phyloP scores from a whole-genome alignment of 2,888 invertebrate species.

The Caradrina clavipalpis region DNA sequence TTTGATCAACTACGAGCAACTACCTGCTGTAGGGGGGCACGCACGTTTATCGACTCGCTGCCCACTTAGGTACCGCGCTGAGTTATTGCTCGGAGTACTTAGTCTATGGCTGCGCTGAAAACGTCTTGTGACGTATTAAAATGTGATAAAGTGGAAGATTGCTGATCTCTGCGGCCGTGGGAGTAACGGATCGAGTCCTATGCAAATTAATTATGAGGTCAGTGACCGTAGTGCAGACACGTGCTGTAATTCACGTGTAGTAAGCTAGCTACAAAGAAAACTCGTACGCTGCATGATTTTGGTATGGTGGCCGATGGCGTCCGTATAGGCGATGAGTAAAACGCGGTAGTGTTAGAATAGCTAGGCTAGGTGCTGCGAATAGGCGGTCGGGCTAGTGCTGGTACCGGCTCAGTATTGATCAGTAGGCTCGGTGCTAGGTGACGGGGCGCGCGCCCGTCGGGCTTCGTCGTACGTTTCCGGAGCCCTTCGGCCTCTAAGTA shows the following conservation, averaged over 20 bases:
- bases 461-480: conserved; percentile 81
- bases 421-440: conserved; percentile 65
- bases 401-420: conserved; percentile 77
- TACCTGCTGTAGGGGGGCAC: conserved; percentile 41
- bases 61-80: conserved; percentile 5
- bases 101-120: conserved; percentile 8
- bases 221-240: conserved; percentile 78
- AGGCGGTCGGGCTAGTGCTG: conserved; percentile 36
- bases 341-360: conserved; percentile 5
- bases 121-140: conserved; percentile 38
- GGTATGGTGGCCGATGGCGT: not conserved
- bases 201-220: conserved; percentile 68
- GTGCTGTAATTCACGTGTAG: conserved; percentile 75
- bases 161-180: conserved; percentile 34
- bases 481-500: conserved; percentile 82
- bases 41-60: conserved; percentile 26
- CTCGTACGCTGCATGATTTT: conserved; percentile 15
- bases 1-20: conserved; percentile 49
- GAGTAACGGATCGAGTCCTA: conserved; percentile 31
- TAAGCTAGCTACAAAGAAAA: conserved; percentile 63
- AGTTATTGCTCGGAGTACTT: conserved; percentile 17
- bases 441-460: conserved; percentile 70
- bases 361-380: not conserved
- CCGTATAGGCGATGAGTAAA: not conserved
- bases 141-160: conserved; percentile 43